phyloP scores from a whole-genome alignment of 1,140 invertebrate genomes.

The Zaprionus capensis region DNA sequence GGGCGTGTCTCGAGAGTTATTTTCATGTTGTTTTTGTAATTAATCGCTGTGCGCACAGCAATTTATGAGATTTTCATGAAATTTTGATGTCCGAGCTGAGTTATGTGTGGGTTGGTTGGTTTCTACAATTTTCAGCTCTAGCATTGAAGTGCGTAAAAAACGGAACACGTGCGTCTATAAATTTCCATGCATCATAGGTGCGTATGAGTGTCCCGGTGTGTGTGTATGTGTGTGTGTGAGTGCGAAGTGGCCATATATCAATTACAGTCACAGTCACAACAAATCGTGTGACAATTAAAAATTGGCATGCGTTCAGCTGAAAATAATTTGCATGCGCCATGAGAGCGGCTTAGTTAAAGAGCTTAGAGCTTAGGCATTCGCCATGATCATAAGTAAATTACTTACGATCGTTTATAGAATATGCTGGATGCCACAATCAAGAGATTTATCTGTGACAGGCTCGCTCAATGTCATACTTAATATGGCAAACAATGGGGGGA shows the following conservation, averaged over 20 bases:
- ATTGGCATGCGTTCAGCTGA: constrained; percentile 68
- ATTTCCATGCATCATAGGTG: constrained; percentile 26
- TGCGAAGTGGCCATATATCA: constrained; percentile 65
- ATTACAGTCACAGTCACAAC: constrained; percentile 78
- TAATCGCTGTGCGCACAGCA: constrained; percentile 72
- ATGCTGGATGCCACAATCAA: constrained; percentile 18
- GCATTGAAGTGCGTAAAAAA: constrained; percentile 72
- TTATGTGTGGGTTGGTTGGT: constrained; percentile 59
- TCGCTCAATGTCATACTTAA: constrained; percentile 32
- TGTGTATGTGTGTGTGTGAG: constrained; percentile 13
- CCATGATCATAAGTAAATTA: constrained; percentile 22
- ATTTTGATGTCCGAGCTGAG: constrained; percentile 64
- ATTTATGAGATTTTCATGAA: constrained; percentile 76
- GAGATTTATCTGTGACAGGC: constrained; percentile 21
- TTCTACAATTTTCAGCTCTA: constrained; percentile 30
- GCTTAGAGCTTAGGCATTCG: constrained; percentile 26
- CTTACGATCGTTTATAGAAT: constrained; percentile 4
- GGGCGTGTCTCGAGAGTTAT: constrained; percentile 53
- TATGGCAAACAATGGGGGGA: constrained; percentile 15
- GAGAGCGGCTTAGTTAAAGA: constrained; percentile 71
- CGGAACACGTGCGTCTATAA: constrained; percentile 60
- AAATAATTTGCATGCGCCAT: constrained; percentile 69
- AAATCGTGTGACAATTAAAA: constrained; percentile 77
- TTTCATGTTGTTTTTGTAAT: constrained; percentile 55
- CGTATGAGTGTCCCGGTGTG: background rate